Conservation (phyloP, 1,140 invertebrate species). For the Hycleus phaleratus region DNA sequence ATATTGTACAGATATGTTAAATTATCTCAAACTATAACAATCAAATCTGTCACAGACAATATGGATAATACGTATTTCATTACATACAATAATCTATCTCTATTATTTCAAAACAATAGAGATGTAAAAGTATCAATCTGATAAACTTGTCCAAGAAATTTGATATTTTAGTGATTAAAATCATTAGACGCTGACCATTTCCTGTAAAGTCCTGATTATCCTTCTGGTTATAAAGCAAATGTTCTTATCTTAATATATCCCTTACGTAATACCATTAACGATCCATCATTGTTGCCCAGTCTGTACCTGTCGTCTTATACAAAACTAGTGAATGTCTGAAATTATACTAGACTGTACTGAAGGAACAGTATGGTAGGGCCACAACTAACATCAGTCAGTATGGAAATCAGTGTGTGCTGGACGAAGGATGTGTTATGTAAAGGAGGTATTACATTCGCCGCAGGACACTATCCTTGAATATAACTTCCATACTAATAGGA, state of each 20-base stretch:
- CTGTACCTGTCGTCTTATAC: conserved; percentile 30
- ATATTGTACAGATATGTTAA: no score
- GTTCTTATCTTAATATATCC: background rate
- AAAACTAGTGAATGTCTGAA: conserved; percentile 16
- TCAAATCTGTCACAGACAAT: no score
- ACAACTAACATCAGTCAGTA: conserved; percentile 34
- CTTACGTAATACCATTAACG: conserved; percentile 10
- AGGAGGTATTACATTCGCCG: conserved; percentile 20
- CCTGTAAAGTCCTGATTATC: no score
- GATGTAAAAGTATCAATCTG: no score
- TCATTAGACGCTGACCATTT: no score
- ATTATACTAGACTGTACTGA: conserved; percentile 5
- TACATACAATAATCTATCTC: no score
- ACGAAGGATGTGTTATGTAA: conserved; percentile 27
- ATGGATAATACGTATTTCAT: no score
- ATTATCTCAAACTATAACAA: no score
- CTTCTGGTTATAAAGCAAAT: no score
- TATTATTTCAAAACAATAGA: no score
- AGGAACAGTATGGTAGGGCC: conserved; percentile 28
- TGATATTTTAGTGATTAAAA: no score
- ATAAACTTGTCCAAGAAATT: no score
- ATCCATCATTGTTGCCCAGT: conserved; percentile 11
- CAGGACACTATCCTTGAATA: conserved; percentile 2
- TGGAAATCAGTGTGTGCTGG: conserved; percentile 33
- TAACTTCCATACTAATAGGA: background rate